Evolutionary conservation across 2,888 invertebrate genomes (phyloP).

Genomic region (Acanthosepion lycidas): DNA sequence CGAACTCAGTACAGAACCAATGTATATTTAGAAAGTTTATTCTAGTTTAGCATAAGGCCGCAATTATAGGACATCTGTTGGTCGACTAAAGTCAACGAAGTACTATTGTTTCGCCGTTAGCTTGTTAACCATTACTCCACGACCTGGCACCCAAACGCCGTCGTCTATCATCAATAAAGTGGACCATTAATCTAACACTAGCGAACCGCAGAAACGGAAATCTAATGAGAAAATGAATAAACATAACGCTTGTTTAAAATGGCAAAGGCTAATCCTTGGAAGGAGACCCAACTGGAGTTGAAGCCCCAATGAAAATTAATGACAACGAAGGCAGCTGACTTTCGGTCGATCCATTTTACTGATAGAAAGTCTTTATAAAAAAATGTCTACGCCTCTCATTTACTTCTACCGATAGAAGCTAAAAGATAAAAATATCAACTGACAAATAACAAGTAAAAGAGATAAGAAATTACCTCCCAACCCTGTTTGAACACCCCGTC

Average conservation of each 20-base stretch:
- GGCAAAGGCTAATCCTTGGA: not conserved
- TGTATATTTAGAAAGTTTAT: no score
- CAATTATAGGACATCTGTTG: no score
- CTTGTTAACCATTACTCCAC: no score
- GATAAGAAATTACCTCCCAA: not conserved
- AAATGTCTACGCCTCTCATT: not conserved
- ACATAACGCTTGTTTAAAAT: not conserved
- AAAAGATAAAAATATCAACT: constrained; percentile 1
- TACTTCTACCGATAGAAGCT: not conserved
- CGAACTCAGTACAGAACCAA: no score
- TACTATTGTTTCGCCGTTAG: no score
- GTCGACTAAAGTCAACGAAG: no score
- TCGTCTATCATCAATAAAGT: not conserved
- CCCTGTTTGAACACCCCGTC: not conserved
- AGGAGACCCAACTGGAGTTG: not conserved
- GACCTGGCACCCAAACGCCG: not conserved
- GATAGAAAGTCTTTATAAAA: not conserved
- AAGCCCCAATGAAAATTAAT: not conserved
- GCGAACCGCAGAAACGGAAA: no score
- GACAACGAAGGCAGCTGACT: not conserved
- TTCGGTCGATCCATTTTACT: not conserved
- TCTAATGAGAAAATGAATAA: no score
- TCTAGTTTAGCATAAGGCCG: no score
- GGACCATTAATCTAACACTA: not conserved
- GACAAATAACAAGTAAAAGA: not conserved